Conservation (phyloP, 2,113 vertebrate genomes). For the Rhizomys pruinosus region DNA sequence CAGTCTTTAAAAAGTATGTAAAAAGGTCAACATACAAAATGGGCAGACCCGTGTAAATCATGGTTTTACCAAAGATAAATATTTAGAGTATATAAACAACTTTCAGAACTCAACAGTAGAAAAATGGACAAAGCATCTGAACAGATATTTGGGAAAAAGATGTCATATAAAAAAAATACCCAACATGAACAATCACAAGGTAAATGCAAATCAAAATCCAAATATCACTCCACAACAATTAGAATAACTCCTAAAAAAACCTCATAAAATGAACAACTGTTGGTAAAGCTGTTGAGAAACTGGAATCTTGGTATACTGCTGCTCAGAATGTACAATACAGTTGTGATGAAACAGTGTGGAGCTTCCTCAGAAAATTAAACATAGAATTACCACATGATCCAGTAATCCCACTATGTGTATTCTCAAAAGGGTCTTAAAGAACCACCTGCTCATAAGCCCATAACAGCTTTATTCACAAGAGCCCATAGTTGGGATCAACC, state of each 20-base stretch:
- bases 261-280: neutral
- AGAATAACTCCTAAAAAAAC: neutral
- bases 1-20: neutral
- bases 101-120: neutral
- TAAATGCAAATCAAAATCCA: neutral
- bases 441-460: neutral
- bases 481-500: neutral
- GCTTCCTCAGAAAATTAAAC: neutral
- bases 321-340: neutral
- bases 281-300: neutral
- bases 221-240: neutral
- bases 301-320: neutral
- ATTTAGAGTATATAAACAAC: neutral
- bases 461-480: neutral
- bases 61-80: neutral
- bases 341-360: neutral
- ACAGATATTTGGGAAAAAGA: neutral
- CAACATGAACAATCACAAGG: neutral
- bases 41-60: neutral
- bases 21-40: constrained; percentile 21
- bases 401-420: neutral
- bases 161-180: neutral
- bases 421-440: neutral
- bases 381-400: neutral
- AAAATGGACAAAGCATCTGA: neutral